phyloP scores from a whole-genome alignment of 92 coral and sea anemone species.

The Isaurus tuberculatus region DNA sequence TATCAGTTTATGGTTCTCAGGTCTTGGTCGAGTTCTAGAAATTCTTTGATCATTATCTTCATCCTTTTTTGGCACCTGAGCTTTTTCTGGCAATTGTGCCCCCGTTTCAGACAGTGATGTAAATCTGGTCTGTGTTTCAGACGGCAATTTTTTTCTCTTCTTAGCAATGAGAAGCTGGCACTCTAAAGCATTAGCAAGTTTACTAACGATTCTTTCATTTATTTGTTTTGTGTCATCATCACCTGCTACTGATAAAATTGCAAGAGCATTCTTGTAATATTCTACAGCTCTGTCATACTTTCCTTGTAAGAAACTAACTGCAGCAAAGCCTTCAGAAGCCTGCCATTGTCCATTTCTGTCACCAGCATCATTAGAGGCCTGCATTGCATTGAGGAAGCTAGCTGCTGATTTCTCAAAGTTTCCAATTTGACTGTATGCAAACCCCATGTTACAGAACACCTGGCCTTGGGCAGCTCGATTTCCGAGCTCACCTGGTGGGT shows the following conservation, averaged over 20 bases:
- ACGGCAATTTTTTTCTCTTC: constrained; percentile 48
- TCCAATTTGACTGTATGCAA: constrained; percentile 94
- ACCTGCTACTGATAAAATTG: constrained; percentile 74
- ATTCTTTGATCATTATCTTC: constrained; percentile 49
- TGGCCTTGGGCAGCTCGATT: constrained; percentile 95
- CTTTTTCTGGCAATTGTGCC: too few species aligned
- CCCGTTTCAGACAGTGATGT: too few species aligned
- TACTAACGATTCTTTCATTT: constrained; percentile 89
- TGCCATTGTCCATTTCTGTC: constrained; percentile 92
- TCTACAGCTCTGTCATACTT: constrained; percentile 85
- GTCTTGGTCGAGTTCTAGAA: constrained; percentile 83
- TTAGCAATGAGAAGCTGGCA: constrained; percentile 68
- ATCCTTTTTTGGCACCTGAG: constrained; percentile 40
- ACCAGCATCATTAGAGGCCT: constrained; percentile 83
- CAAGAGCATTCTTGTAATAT: constrained; percentile 80
- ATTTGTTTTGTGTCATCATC: constrained; percentile 57
- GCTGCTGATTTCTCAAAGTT: constrained; percentile 76
- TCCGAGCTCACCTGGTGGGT: constrained; percentile 78
- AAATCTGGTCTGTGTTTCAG: constrained; percentile 26
- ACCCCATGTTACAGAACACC: constrained; percentile 95
- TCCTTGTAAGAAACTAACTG: constrained; percentile 80
- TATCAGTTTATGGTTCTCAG: constrained; percentile 85
- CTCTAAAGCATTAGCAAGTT: constrained; percentile 91
- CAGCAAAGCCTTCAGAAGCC: constrained; percentile 95
- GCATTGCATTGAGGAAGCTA: constrained; percentile 86